Percentiles rank a stretch among this genome's conserved stretches.
Conservation (phyloP, 1,140 invertebrate genomes). For the Hydropsyche tenuis region DNA sequence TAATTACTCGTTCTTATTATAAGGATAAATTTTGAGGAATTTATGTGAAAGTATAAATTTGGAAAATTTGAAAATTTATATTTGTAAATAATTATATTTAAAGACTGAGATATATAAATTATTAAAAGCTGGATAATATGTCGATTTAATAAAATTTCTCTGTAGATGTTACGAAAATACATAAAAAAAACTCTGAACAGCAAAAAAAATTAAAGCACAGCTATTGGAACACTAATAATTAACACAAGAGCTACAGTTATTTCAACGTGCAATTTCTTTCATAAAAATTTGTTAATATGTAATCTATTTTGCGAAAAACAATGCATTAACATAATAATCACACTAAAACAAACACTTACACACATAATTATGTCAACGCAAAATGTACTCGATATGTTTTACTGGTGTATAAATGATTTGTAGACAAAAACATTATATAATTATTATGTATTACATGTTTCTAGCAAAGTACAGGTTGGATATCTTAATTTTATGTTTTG, state of each 20-base stretch:
- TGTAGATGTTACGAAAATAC: constrained; percentile 1
- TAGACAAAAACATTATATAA: no score
- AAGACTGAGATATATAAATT: no score
- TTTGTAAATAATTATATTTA: no score
- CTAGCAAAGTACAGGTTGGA: no score
- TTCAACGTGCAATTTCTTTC: constrained; percentile 19
- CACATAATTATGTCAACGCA: constrained; percentile 1
- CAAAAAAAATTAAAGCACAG: constrained; percentile 13
- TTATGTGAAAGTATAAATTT: no score
- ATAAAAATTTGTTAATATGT: not conserved
- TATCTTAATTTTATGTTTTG: no score
- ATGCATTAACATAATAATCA: constrained; percentile 1
- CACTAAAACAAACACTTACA: constrained; percentile 16
- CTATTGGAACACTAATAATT: not conserved
- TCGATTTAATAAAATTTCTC: not conserved
- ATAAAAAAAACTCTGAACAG: not conserved
- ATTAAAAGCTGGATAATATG: no score
- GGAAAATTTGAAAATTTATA: no score
- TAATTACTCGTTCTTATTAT: no score
- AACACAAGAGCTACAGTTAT: constrained; percentile 13
- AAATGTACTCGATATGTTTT: no score
- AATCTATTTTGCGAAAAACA: constrained; percentile 3
- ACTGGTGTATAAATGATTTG: no score
- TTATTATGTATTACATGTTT: no score
- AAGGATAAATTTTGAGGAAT: constrained; percentile 4